phyloP scores from a whole-genome alignment of 2,888 invertebrate genomes.

The Cremastinae sp. region DNA sequence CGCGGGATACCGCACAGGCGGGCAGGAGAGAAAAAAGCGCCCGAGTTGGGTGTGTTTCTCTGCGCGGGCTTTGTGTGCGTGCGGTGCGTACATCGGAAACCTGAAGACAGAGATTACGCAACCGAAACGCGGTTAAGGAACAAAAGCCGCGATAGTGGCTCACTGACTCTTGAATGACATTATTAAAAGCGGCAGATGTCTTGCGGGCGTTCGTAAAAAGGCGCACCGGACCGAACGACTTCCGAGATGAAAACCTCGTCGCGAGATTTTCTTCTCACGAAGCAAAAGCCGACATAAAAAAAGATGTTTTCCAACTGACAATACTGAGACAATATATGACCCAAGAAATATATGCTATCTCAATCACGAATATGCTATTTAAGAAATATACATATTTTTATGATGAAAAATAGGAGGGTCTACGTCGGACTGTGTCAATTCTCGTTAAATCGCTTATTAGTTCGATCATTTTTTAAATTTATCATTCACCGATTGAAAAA shows the following conservation, averaged over 20 bases:
- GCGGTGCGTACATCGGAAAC: conserved; percentile 34
- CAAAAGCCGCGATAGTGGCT: conserved; percentile 34
- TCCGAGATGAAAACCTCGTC: not conserved
- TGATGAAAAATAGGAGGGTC: no score
- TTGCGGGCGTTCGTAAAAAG: not conserved
- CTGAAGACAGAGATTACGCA: conserved; percentile 44
- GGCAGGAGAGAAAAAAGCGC: not conserved
- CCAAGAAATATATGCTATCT: no score
- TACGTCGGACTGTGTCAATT: no score
- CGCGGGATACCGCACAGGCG: conserved; percentile 19
- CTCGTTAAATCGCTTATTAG: no score
- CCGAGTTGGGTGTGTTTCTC: conserved; percentile 8
- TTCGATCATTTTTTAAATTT: no score
- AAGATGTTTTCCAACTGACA: no score
- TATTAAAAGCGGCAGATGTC: conserved; percentile 36
- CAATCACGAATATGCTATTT: no score
- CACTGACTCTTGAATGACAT: conserved; percentile 31
- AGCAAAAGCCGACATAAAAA: no score
- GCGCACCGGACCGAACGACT: not conserved
- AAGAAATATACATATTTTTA: no score
- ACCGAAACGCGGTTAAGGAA: conserved; percentile 30
- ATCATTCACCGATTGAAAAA: no score
- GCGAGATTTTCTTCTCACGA: no score
- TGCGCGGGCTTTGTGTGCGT: conserved; percentile 2
- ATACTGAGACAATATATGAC: no score